phyloP scores from a whole-genome alignment of 2,888 invertebrate genomes.

The Liodrosophila aerea region DNA sequence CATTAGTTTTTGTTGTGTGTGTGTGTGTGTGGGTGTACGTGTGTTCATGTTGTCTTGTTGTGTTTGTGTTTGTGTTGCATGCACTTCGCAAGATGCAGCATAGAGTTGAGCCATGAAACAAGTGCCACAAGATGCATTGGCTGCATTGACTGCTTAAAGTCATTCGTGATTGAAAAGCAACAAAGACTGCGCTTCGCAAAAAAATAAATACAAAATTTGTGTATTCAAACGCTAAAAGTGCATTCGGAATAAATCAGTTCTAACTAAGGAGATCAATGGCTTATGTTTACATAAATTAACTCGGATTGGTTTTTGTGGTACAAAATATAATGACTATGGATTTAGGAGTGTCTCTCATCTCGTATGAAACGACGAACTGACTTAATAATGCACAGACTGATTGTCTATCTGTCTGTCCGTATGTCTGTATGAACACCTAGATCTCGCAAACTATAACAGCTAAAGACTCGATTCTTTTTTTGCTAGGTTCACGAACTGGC shows the following conservation, averaged over 20 bases:
- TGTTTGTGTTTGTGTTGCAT: constrained; percentile 45
- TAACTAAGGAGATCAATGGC: background rate
- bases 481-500: too few species aligned
- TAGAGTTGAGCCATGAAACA: constrained; percentile 57
- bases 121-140: constrained; percentile 33
- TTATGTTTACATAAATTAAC: too few species aligned
- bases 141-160: constrained; percentile 39
- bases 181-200: constrained; percentile 6
- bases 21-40: constrained; percentile 7
- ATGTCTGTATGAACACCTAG: too few species aligned
- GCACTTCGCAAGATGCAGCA: constrained; percentile 53
- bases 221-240: background rate
- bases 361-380: too few species aligned
- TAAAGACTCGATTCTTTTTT: too few species aligned
- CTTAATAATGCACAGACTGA: too few species aligned
- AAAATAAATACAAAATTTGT: background rate
- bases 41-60: constrained; percentile 20
- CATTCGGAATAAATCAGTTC: too few species aligned
- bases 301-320: too few species aligned
- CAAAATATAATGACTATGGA: too few species aligned
- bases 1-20: constrained; percentile 39
- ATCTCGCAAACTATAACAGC: too few species aligned
- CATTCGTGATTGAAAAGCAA: constrained; percentile 11
- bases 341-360: too few species aligned
- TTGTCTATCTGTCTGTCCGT: too few species aligned